Base-by-base conservation (phyloP, 2,797 vertebrate genomes). In the Pangasius djambal region DNA sequence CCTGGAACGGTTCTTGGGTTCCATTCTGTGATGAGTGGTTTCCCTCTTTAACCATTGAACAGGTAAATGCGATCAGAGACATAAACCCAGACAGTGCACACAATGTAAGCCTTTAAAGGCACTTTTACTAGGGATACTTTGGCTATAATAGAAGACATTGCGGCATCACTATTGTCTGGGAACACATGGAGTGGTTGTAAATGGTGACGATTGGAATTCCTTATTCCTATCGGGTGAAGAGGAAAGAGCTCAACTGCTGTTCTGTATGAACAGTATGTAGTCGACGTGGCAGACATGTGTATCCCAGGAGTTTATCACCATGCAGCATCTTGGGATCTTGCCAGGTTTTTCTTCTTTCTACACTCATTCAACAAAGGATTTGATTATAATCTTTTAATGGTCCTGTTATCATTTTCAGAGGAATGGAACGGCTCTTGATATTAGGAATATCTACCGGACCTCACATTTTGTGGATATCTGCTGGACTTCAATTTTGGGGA, bases 291-390 rank as follows among this genome's bases (percentile, higher is more conserved):
- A 86, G 40, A 81, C 63, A 75, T 57, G 57, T 85, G 67, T 15
- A 61, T 52, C 34, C 63, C 52, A 81, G 78, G 18, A 44, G 88
- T 63, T 69, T 86, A 83, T 75, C 78, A 79, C 40, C 40, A 85
- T 86, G 6, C 57, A 82, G 79, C 31, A 79, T 90, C 88, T 79
- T 91, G 85, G 40, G 40, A 61, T 85, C 57, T 72, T 84, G 82
- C 79, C 88, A 85, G 61, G 22, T 20, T 88, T 86, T 83, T 89
- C 74, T 83, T 87, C 75, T 89, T 81, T 87, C 52, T 59, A 72
- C 48, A 83, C 6, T 78, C 74, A 90, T 86, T 50, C 81, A 88
- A 85, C 44, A 28, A 86, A 37, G 12, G 78, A 74, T 72, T 18
- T 1, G 15, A 61, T 69, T 84, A 88, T 88, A 87, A 85, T 65